Conservation (phyloP, 2,113 vertebrate species). For the Nerophis lumbriciformis region DNA sequence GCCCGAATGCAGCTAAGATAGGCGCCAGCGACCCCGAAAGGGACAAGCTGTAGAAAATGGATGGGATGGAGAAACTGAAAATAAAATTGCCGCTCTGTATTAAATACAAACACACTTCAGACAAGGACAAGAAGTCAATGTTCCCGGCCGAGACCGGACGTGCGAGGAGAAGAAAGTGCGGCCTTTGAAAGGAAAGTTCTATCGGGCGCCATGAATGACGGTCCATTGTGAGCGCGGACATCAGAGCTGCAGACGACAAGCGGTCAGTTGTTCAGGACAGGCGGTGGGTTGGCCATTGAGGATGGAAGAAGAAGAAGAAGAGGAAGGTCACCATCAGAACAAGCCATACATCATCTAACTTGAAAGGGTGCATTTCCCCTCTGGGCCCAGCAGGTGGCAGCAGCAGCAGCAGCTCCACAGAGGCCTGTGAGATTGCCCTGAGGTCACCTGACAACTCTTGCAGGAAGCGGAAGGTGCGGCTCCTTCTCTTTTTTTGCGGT, state of each 20-base stretch:
- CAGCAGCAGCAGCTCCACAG: conserved; percentile 10
- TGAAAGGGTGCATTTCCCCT: conserved; percentile 14
- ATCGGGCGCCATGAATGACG: not conserved
- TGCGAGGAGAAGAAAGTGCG: not conserved
- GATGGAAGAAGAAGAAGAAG: too few relatives aligned
- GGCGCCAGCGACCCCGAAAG: too few relatives aligned
- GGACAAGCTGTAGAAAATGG: too few relatives aligned
- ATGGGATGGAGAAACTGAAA: too few relatives aligned
- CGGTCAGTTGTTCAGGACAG: not conserved
- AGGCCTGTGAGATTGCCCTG: not conserved
- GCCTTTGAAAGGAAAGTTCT: not conserved
- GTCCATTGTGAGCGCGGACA: not conserved
- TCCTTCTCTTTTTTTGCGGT: too few relatives aligned
- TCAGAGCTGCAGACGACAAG: not conserved
- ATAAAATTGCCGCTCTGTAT: too few relatives aligned
- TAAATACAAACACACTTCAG: too few relatives aligned
- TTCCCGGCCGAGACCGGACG: not conserved
- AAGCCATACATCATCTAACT: too few relatives aligned
- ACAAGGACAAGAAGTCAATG: not conserved
- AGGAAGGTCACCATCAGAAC: not conserved
- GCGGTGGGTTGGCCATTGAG: not conserved
- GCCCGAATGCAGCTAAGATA: too few relatives aligned
- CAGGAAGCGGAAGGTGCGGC: too few relatives aligned
- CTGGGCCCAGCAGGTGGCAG: conserved; percentile 42
- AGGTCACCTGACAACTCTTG: too few relatives aligned